Evolutionary conservation across 2,797 vertebrate species (phyloP), one percentile per base, ranked within the genome.

Genomic region (Basileuterus tristriatus): DNA sequence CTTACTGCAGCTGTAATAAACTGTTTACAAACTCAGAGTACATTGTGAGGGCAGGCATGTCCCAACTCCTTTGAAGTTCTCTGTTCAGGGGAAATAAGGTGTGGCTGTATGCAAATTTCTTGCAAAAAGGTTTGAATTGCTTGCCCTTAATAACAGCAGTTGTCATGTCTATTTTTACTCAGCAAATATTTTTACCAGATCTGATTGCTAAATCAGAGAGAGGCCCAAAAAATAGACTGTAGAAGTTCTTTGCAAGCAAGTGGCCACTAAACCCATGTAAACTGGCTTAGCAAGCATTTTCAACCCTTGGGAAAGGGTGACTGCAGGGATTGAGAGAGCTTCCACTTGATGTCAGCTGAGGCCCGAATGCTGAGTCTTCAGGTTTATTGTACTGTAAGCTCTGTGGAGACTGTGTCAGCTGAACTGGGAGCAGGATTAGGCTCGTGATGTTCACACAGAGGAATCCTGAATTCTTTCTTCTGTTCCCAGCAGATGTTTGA

Each of bases 141-240:
- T 88, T 83, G 15, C 49, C 70, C 63, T 84, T 88, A 15, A 3
- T 49, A 82, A 67, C 59, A 90, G 30, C 12, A 53, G n/a, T 90
- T 52, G 14, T 24, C 59, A 12, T 13, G 22, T 20, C 39, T 94
- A 9, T 78, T 90, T 93, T 96, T 94, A 71, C 87, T 91, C 36
- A 89, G 74, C 83, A 95, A 94, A 94, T 70, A 30, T 70, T 89
- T 96, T 91, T 59, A 84, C 32, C 3, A 3, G 37, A 27, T 59
- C 16, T 44, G 26, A 37, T 81, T 96, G 67, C 68, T 93, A 85
- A 92, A 92, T 94, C 62, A 92, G 56, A 95, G 83, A 69, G 22
- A 93, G 21, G 75, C 53, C 34, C 27, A 36, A 60, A 71, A 90
- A 82, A 30, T 71, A 50, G 9, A 23, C 9, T 22, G 47, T 30